Conservation (phyloP, 1,140 invertebrate species). For the Scaptomyza pallida region DNA sequence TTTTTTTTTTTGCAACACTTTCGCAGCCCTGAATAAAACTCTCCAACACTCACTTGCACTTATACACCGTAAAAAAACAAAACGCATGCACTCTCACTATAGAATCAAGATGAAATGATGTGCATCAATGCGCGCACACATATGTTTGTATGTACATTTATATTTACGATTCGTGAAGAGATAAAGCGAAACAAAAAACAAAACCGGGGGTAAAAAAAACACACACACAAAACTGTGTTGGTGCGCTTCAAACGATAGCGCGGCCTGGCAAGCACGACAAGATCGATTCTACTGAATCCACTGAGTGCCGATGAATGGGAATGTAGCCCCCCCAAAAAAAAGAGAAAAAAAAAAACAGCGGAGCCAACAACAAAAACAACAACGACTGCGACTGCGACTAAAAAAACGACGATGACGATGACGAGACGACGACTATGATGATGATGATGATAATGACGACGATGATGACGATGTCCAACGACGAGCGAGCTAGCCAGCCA, state of each 20-base stretch:
- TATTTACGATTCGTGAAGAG: slow-evolving; percentile 5
- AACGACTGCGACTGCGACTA: slow-evolving; percentile 30
- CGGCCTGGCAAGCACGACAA: slow-evolving; percentile 65
- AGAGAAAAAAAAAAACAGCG: slow-evolving; percentile 5
- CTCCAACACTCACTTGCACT: slow-evolving; percentile 27
- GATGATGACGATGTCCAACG: slow-evolving; percentile 34
- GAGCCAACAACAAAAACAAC: slow-evolving; percentile 25
- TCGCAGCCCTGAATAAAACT: slow-evolving; percentile 4
- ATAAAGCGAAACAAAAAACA: slow-evolving; percentile 33
- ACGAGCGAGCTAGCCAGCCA: slow-evolving; percentile 18
- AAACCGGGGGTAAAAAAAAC: slow-evolving; percentile 15
- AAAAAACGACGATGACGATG: slow-evolving; percentile 37
- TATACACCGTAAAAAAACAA: background rate
- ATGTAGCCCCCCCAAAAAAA: slow-evolving; percentile 23
- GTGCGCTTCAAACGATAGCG: slow-evolving; percentile 27
- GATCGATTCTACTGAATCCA: slow-evolving; percentile 81
- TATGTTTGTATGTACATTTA: background rate
- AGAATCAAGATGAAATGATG: slow-evolving; percentile 21
- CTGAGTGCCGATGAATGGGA: slow-evolving; percentile 42
- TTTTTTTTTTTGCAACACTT: background rate
- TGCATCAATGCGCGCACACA: background rate
- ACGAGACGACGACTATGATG: slow-evolving; percentile 27
- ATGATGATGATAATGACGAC: slow-evolving; percentile 29
- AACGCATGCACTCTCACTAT: too few relatives aligned
- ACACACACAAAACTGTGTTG: slow-evolving; percentile 20